These are phyloP conservation scores for Lota lota DNA, from an alignment of 2,113 vertebrate genomes.

Conservation along the genomic window DNA sequence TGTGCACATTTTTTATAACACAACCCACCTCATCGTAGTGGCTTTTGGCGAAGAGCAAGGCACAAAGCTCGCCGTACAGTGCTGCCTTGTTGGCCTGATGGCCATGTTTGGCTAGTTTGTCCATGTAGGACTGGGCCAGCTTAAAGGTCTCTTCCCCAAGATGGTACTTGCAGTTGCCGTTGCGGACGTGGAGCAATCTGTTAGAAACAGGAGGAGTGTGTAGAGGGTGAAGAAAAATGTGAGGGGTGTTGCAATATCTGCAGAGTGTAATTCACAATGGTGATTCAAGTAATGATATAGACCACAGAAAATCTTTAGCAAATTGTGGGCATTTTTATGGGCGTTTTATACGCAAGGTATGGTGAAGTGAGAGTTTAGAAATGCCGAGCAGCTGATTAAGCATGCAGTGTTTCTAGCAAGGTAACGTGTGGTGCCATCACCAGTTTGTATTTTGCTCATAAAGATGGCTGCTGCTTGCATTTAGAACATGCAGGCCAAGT, in stretches of 20 bases:
- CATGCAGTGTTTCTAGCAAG: constrained; percentile 95
- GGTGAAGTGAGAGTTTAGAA: constrained; percentile 97
- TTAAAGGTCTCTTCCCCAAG: constrained; percentile 98
- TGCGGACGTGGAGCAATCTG: constrained; percentile 95
- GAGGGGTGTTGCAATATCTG: too few species aligned
- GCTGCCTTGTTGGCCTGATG: constrained; percentile 97
- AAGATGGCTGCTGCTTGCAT: too few species aligned
- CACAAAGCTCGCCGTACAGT: constrained; percentile 94
- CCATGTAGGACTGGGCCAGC: constrained; percentile 94
- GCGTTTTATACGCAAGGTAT: constrained; percentile 61
- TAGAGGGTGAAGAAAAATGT: background rate
- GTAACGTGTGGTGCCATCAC: constrained; percentile 66
- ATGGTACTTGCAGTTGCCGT: constrained; percentile 97
- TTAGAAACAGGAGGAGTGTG: background rate
- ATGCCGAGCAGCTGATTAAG: constrained; percentile 98
- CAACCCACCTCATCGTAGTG: constrained; percentile 93
- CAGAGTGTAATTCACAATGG: too few species aligned
- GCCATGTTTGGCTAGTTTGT: constrained; percentile 92
- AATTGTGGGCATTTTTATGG: too few species aligned
- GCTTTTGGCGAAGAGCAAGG: constrained; percentile 97
- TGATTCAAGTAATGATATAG: too few species aligned
- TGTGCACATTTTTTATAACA: too few species aligned
- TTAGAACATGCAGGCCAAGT: too few species aligned
- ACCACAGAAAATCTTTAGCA: too few species aligned
- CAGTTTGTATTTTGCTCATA: too few species aligned